Base-by-base conservation (phyloP, 1,140 invertebrate species). In the Chelonus insularis region DNA sequence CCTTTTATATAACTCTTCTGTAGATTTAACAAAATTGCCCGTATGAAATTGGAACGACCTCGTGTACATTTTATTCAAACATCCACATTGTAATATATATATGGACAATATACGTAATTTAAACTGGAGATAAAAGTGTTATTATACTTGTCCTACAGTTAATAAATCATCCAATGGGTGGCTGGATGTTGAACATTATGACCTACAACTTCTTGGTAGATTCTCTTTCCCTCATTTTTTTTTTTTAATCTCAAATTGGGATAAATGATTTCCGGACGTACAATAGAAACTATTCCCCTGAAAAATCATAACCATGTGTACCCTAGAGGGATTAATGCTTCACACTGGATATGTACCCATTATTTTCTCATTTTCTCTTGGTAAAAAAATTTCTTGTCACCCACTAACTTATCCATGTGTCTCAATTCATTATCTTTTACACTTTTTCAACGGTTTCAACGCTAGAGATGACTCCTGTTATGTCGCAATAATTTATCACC, bases 11-110 rank as follows among this genome's bases (percentile, higher is more conserved):
- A 9, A 39, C 36, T 14, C 36, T n/a, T 39, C 36, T 16, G 6
- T 14, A 34, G 12, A 51, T 51, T 34, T 21, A 32, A 32, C 48
- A 34, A 32, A 51, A 51, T 51, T 51, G 48, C 48, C 48, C 29
- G 29, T 51, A 51, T 34, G n/a, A 51, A 51, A 51, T 51, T 51
- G 48, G n/a, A 51, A 51, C 25, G 48, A 51, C 29, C 18, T 51
- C 48, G 11, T 1, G 8, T n/a, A 14, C 8, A 16, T 32, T 16
- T 51, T 29, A 29, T 29, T 29, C 25, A 18, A 25, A n/a, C n/a
- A n/a, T n/a, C n/a, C n/a, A n/a, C n/a, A n/a, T n/a, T n/a, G n/a
- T n/a, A n/a, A n/a, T n/a, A n/a, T n/a, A n/a, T 34, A 32, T 51
- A 51, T 8, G 11, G 3, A 29, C 7, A 7, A 29, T 29, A 29